Evolutionary conservation across 2,888 invertebrate species (phyloP).

Genomic region (Drosophila parthenogenetica): DNA sequence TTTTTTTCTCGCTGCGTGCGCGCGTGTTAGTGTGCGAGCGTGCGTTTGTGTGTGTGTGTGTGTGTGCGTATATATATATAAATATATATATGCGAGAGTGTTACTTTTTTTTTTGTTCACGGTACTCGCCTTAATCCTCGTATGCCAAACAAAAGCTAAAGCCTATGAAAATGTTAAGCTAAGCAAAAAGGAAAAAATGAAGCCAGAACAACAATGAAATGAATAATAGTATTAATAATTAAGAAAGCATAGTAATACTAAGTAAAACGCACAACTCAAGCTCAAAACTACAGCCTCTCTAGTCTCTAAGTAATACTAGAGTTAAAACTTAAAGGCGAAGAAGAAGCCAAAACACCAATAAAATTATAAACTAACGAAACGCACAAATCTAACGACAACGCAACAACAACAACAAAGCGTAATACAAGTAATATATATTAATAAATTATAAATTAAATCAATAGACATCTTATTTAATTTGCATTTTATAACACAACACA

Average conservation of each 20-base stretch:
- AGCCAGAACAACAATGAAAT: conserved; percentile 14
- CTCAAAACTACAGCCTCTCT: conserved; percentile 27
- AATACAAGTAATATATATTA: conserved; percentile 13
- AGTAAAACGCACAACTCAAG: conserved; percentile 45
- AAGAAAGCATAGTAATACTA: conserved; percentile 11
- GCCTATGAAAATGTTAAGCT: conserved; percentile 29
- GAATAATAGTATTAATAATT: background rate
- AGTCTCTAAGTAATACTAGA: conserved; percentile 30
- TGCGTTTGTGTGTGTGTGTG: conserved; percentile 10
- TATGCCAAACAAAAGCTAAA: conserved; percentile 51
- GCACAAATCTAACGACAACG: conserved; percentile 44
- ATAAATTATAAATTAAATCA: too few species aligned
- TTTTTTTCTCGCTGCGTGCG: conserved; percentile 43
- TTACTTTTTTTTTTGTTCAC: conserved; percentile 34
- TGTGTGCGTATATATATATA: conserved; percentile 16
- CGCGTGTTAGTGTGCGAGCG: conserved; percentile 17
- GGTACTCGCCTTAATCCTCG: conserved; percentile 40
- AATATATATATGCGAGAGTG: conserved; percentile 25
- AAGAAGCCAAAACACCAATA: conserved; percentile 24
- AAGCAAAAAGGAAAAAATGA: conserved; percentile 7
- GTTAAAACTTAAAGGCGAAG: background rate
- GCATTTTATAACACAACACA: background rate
- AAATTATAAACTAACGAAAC: conserved; percentile 27
- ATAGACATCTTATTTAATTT: background rate
- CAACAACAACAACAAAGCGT: conserved; percentile 26